A percentile compares a stretch with the other conserved stretches of the same genome.
phyloP scores from a whole-genome alignment of 2,888 invertebrate species.

The Achlya flavicornis region DNA sequence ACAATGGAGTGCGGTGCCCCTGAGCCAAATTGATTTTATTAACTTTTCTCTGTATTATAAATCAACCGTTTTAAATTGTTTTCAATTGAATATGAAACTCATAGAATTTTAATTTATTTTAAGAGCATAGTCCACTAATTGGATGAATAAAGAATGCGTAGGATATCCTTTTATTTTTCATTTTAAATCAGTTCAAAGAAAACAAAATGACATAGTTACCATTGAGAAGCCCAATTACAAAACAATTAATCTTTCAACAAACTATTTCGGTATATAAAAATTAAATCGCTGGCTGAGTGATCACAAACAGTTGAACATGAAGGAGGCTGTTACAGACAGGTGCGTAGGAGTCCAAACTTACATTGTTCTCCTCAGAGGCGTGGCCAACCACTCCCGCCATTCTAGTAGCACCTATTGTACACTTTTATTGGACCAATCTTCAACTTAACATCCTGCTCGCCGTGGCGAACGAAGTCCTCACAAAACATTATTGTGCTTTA shows the following conservation, averaged over 20 bases:
- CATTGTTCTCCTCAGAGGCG: slow-evolving; percentile 37
- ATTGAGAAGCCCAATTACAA: no score
- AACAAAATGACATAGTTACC: no score
- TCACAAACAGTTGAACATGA: slow-evolving; percentile 3
- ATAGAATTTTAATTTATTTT: background rate
- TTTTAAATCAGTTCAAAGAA: no score
- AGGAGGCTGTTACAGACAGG: slow-evolving; percentile 13
- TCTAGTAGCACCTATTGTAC: slow-evolving; percentile 41
- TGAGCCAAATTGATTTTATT: slow-evolving; percentile 29
- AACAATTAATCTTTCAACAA: background rate
- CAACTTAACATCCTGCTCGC: slow-evolving; percentile 17
- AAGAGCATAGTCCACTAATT: background rate
- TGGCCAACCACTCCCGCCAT: slow-evolving; percentile 41
- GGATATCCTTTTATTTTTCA: no score
- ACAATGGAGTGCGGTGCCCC: slow-evolving; percentile 13
- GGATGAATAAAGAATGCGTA: no score
- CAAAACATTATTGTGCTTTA: slow-evolving; percentile 1
- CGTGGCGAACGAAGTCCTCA: slow-evolving; percentile 15
- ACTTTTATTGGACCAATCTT: slow-evolving; percentile 45
- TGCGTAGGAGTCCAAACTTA: slow-evolving; percentile 41
- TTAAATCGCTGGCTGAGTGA: background rate
- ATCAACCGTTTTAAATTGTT: slow-evolving; percentile 24
- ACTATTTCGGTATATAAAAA: background rate
- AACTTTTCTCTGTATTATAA: slow-evolving; percentile 42
- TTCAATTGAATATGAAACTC: background rate